phyloP scores from a whole-genome alignment of 2,113 vertebrate genomes.

The Cheilinus undulatus region DNA sequence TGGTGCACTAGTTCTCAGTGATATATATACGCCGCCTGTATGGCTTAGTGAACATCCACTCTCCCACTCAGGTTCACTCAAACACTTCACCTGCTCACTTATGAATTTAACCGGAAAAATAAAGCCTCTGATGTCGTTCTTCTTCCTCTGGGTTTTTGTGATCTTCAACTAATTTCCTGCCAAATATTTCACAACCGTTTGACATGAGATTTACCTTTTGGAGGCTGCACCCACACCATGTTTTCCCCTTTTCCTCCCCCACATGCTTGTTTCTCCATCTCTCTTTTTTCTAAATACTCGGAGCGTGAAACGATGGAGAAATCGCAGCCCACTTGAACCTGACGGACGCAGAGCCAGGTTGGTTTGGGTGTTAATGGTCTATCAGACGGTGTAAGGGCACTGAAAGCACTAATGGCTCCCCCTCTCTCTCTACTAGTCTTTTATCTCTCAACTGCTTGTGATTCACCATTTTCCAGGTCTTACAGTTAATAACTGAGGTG shows the following conservation, averaged over 20 bases:
- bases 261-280: neutral
- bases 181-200: constrained; percentile 48
- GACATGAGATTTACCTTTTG: constrained; percentile 46
- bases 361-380: constrained; percentile 39
- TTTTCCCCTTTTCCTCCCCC: neutral
- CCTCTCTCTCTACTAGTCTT: constrained; percentile 7
- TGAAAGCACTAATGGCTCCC: constrained; percentile 15
- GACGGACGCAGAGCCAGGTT: neutral
- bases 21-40: constrained; percentile 11
- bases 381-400: constrained; percentile 11
- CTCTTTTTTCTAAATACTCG: neutral
- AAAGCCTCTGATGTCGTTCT: constrained; percentile 29
- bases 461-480: constrained; percentile 15
- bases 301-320: neutral
- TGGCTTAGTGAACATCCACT: constrained; percentile 22
- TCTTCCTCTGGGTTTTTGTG: constrained; percentile 21
- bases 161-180: constrained; percentile 44
- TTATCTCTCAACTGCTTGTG: constrained; percentile 8
- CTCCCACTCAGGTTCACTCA: constrained; percentile 16
- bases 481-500: constrained; percentile 30
- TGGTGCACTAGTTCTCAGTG: neutral
- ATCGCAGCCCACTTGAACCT: constrained; percentile 45
- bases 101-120: neutral
- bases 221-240: neutral
- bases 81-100: constrained; percentile 10